Conservation (phyloP, 2,888 invertebrate species). For the Athetis lepigone region DNA sequence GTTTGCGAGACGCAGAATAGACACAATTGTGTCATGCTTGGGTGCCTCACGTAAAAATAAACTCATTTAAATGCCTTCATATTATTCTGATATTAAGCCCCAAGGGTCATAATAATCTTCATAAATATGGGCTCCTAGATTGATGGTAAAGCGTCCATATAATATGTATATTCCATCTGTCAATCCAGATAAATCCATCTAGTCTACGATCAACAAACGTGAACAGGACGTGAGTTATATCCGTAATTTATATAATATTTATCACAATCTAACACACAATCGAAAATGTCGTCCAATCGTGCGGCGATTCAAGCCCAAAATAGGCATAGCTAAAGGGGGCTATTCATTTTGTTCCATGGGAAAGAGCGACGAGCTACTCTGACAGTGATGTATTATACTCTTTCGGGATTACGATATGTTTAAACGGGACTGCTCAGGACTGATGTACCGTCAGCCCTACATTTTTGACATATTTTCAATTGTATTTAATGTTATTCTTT, state of each 20-base stretch:
- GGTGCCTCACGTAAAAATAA: not conserved
- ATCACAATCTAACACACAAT: conserved; percentile 59
- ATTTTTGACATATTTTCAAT: conserved; percentile 45
- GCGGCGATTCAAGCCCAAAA: conserved; percentile 63
- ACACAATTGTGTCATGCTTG: not conserved
- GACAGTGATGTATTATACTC: conserved; percentile 80
- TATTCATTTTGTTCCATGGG: conserved; percentile 76
- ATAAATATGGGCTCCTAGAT: conserved; percentile 9
- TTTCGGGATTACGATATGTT: conserved; percentile 65
- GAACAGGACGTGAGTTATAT: conserved; percentile 52
- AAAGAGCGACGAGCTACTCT: conserved; percentile 64
- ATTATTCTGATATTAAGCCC: not conserved
- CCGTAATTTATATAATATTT: conserved; percentile 61
- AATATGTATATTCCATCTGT: conserved; percentile 37
- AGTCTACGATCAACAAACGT: conserved; percentile 22
- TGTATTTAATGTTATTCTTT: conserved; percentile 29
- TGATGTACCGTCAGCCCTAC: conserved; percentile 32
- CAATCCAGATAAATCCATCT: conserved; percentile 19
- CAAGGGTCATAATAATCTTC: conserved; percentile 14
- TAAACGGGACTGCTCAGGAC: conserved; percentile 45
- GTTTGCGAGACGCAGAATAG: not conserved
- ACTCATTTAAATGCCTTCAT: not conserved
- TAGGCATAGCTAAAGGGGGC: conserved; percentile 70
- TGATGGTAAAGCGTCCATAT: conserved; percentile 7
- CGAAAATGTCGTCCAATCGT: conserved; percentile 57